These are phyloP conservation scores for Lipotes vexillifer DNA, from an alignment of 2,113 vertebrate species.

Conservation along the genomic window DNA sequence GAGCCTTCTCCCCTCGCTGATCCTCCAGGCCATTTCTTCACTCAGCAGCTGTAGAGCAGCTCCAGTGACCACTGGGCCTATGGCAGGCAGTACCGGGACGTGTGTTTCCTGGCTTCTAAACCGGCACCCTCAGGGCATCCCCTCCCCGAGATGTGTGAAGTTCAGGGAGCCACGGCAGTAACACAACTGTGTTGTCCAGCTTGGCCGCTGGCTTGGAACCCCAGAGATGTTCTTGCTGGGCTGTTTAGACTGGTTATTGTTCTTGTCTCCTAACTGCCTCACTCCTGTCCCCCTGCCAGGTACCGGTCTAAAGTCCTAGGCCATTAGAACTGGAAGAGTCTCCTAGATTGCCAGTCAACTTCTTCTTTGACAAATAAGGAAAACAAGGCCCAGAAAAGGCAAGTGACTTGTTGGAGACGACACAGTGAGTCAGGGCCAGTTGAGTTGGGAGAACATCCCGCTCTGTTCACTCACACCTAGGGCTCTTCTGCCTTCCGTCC, in stretches of 20 bases:
- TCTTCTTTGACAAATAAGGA: neutral
- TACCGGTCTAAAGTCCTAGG: neutral
- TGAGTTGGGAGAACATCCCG: neutral
- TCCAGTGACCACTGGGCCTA: rapidly evolving
- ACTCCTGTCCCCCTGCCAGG: neutral
- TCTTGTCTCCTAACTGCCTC: neutral
- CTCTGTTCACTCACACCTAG: neutral
- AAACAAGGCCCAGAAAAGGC: neutral
- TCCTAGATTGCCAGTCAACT: neutral
- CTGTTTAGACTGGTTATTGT: neutral
- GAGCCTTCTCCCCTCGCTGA: neutral
- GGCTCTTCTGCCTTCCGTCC: neutral
- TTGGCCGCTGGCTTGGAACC: neutral
- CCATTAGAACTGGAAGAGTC: neutral
- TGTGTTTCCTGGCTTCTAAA: neutral
- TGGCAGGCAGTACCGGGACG: neutral
- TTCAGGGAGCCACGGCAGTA: neutral
- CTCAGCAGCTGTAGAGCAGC: neutral
- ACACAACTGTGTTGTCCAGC: neutral
- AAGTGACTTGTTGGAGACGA: neutral
- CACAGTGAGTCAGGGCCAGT: neutral
- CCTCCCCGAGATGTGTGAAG: rapidly evolving
- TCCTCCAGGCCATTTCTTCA: neutral
- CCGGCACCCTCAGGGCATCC: neutral
- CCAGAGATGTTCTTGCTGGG: neutral